Conservation (phyloP, 2,888 invertebrate species). For the Yponomeuta evonymella region DNA sequence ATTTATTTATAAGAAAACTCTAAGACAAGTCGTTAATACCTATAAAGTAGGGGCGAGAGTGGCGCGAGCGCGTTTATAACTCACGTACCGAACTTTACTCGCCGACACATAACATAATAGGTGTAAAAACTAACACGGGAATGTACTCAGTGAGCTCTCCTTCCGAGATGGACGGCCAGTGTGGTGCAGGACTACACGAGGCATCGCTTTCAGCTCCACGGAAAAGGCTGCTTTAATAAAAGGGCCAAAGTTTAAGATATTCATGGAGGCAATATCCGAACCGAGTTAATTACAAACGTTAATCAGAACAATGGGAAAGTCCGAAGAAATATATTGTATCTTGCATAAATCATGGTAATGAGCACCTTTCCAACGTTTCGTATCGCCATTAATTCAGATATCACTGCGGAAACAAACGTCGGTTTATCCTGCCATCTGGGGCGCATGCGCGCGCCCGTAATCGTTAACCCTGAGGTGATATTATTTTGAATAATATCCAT, state of each 20-base stretch:
- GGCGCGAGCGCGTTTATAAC: conserved; percentile 76
- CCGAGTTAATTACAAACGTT: conserved; percentile 30
- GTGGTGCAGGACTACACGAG: conserved; percentile 23
- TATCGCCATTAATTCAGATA: conserved; percentile 75
- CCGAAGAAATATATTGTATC: conserved; percentile 60
- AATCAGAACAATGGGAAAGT: conserved; percentile 54
- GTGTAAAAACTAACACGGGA: conserved; percentile 77
- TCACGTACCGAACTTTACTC: conserved; percentile 77
- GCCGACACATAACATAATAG: conserved; percentile 77
- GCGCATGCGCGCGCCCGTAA: conserved; percentile 72
- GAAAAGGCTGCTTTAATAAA: conserved; percentile 15
- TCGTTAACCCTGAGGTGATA: conserved; percentile 77
- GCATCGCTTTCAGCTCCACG: neutral
- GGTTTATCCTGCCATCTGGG: conserved; percentile 73
- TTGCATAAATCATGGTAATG: conserved; percentile 75
- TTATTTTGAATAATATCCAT: conserved; percentile 71
- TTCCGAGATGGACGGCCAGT: conserved; percentile 58
- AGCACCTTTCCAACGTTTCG: conserved; percentile 73
- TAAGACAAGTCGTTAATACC: conserved; percentile 77
- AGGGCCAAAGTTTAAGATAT: neutral
- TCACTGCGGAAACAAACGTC: conserved; percentile 77
- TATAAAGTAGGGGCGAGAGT: conserved; percentile 77
- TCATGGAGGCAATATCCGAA: neutral
- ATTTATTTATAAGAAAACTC: conserved; percentile 78
- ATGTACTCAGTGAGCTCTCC: conserved; percentile 70